These are phyloP conservation scores for Tenthredo livida DNA, from an alignment of 2,888 invertebrate genomes.

Conservation along the genomic window DNA sequence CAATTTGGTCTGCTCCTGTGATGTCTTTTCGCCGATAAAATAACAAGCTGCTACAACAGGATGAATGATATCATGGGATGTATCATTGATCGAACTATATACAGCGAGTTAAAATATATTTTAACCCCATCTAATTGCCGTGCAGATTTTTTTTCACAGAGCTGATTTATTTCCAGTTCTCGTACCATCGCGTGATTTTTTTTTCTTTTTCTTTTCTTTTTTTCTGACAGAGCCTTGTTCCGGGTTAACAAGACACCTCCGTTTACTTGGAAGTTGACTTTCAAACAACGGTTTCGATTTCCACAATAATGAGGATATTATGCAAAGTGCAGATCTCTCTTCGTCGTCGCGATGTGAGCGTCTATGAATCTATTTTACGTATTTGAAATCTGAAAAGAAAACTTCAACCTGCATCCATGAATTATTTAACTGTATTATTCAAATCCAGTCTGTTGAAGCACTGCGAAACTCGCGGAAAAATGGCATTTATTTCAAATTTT, in stretches of 20 bases:
- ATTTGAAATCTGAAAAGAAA: not conserved
- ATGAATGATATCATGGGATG: not conserved
- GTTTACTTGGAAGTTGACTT: not conserved
- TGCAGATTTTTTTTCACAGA: not conserved
- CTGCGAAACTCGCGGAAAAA: not conserved
- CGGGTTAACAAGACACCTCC: conserved; percentile 5
- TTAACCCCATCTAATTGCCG: not conserved
- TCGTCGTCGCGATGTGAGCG: too few species aligned
- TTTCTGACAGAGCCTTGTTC: not conserved
- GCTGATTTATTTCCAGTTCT: not conserved
- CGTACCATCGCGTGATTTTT: not conserved
- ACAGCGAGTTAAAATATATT: not conserved
- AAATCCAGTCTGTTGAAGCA: not conserved
- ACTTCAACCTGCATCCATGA: not conserved
- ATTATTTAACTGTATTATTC: not conserved
- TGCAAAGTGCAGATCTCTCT: not conserved
- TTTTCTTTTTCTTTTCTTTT: not conserved
- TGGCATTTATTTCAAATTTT: not conserved
- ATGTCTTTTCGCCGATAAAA: not conserved
- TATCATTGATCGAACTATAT: not conserved
- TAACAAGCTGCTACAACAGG: too few species aligned
- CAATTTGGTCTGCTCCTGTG: not conserved
- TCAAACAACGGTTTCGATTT: not conserved
- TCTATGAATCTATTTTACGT: conserved; percentile 23
- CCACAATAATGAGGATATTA: conserved; percentile 22